Evolutionary conservation across 2,888 invertebrate genomes (phyloP).

Genomic region (Drosophila histrio): DNA sequence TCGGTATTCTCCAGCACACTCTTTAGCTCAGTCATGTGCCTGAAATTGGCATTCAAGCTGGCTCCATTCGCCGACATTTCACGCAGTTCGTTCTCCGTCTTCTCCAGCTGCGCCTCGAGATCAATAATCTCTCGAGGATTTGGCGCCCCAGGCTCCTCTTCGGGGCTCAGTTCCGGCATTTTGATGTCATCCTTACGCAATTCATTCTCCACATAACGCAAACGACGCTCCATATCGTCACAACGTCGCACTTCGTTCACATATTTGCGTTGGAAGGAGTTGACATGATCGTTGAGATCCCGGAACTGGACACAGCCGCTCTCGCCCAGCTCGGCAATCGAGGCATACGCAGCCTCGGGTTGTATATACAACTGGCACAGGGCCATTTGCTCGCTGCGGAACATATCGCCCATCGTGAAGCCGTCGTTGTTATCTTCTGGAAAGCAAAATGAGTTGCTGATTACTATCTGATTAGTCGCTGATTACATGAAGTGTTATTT

Average conservation of each 20-base stretch:
- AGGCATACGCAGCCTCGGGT: slow-evolving; percentile 96
- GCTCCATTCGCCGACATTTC: slow-evolving; percentile 97
- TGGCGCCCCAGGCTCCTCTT: slow-evolving; percentile 88
- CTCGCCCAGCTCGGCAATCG: slow-evolving; percentile 97
- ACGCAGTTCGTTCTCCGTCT: slow-evolving; percentile 96
- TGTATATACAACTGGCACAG: slow-evolving; percentile 97
- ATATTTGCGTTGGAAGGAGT: slow-evolving; percentile 93
- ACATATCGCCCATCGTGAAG: slow-evolving; percentile 90
- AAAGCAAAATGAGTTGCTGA: slow-evolving; percentile 37
- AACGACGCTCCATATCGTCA: slow-evolving; percentile 93
- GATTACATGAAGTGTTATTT: slow-evolving; percentile 57
- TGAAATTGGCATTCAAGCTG: slow-evolving; percentile 94
- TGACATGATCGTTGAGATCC: slow-evolving; percentile 93
- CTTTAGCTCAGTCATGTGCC: slow-evolving; percentile 95
- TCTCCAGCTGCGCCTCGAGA: slow-evolving; percentile 94
- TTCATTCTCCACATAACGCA: slow-evolving; percentile 91
- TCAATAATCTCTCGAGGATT: slow-evolving; percentile 92
- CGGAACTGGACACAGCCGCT: slow-evolving; percentile 97
- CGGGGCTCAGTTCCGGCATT: slow-evolving; percentile 88
- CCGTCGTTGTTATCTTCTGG: slow-evolving; percentile 41
- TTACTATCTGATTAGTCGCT: slow-evolving; percentile 50
- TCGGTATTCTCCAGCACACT: slow-evolving; percentile 97
- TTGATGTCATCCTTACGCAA: slow-evolving; percentile 90
- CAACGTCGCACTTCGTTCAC: slow-evolving; percentile 93
- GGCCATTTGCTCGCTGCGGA: slow-evolving; percentile 95